Base-by-base conservation (phyloP, 2,797 vertebrate species). In the Hybognathus amarus region DNA sequence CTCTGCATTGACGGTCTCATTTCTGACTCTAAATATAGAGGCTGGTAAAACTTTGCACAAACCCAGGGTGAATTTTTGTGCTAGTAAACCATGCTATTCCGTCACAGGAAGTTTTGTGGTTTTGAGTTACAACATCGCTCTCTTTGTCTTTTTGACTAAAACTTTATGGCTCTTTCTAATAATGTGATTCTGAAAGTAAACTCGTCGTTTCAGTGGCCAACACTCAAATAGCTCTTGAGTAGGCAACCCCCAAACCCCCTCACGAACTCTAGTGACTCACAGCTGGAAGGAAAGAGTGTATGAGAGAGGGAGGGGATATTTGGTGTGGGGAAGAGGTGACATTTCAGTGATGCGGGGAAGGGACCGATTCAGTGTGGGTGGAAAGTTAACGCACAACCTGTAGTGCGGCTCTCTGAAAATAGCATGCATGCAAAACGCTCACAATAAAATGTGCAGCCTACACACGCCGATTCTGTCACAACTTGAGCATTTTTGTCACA, bases 351-450 rank as follows among this genome's bases (percentile, higher is more conserved):
- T 83, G 87, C 88, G 90, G 90, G 85, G 66, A 77, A 85, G 82
- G 85, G 86, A 78, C 61, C 82, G 3, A 9, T 52, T 71, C 17
- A 84, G 86, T 54, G 91, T 93, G 87, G 92, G 92, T 36, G 40
- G 20, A 45, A 81, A 67, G 73, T 80, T 77, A 77, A 56, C 85
- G 82, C 73, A 86, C 69, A 88, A 80, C 82, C n/a, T 64, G 67
- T 11, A 84, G 82, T 86, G 85, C 71, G 86, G 81, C 91, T 90
- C 91, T 91, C 91, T 93, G 90, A 93, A 94, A 95, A 94, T 94
- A 88, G 90, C 89, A 90, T 56, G 22, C 52, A 83, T 91, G 89
- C 89, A 92, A 90, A 90, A 82, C 6, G 18, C 63, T 69, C 12
- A 11, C 22, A 30, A 40, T 52, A 38, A 78, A 68, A 50, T 64